Evolutionary conservation across 2,113 vertebrate species (phyloP).

Genomic region (Cathartes aura): DNA sequence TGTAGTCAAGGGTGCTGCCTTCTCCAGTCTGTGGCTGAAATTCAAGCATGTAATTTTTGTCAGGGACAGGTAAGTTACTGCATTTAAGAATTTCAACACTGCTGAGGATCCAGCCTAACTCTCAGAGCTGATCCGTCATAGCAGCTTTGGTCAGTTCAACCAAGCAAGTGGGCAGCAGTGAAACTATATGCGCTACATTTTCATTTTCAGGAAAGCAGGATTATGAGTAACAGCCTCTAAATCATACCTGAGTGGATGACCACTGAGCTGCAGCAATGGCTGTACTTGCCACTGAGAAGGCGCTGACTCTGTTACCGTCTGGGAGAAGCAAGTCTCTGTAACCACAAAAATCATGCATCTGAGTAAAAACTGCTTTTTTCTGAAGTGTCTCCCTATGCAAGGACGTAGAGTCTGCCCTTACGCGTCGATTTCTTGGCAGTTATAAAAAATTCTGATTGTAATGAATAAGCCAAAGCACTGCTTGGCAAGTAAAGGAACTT

Average conservation of each 20-base stretch:
- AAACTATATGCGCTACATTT: accelerated
- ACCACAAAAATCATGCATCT: slow-evolving; percentile 25
- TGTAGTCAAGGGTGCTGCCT: slow-evolving; percentile 86
- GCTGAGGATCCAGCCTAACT: not conserved
- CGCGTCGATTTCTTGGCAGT: not conserved
- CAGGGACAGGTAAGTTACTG: not conserved
- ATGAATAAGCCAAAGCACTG: not conserved
- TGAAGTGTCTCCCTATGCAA: not conserved
- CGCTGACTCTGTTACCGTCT: slow-evolving; percentile 95
- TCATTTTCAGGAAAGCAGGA: not conserved
- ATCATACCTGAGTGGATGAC: slow-evolving; percentile 94
- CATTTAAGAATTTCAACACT: not conserved
- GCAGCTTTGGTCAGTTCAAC: not conserved
- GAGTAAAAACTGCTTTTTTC: not conserved
- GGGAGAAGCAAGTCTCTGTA: slow-evolving; percentile 92
- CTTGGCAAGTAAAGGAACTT: not conserved
- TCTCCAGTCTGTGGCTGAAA: slow-evolving; percentile 89
- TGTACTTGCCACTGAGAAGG: slow-evolving; percentile 97
- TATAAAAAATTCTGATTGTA: not conserved
- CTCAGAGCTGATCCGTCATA: not conserved
- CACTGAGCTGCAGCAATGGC: slow-evolving; percentile 98
- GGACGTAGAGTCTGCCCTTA: not conserved
- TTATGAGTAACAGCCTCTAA: not conserved
- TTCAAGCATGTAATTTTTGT: not conserved
- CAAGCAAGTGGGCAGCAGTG: not conserved